Conservation (phyloP, 2,113 vertebrate species). For the Corythoichthys intestinalis region DNA sequence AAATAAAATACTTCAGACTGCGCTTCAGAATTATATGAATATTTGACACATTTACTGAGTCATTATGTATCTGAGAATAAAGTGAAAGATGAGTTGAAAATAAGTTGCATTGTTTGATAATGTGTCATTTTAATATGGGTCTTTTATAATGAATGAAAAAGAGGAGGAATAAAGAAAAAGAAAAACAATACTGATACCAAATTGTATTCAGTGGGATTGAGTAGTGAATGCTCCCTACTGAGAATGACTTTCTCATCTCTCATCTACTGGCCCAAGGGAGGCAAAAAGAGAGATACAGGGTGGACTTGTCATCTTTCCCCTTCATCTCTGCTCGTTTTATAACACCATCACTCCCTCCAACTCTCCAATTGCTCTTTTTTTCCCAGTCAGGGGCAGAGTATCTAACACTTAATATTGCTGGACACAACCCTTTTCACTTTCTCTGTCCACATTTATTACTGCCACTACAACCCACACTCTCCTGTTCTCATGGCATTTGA, state of each 20-base stretch:
- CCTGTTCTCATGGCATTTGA: slow-evolving; percentile 40
- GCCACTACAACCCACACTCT: slow-evolving; percentile 38
- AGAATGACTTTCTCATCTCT: slow-evolving; percentile 49
- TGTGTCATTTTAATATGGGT: neutral
- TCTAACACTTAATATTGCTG: slow-evolving; percentile 40
- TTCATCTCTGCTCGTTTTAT: slow-evolving; percentile 50
- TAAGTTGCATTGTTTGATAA: neutral
- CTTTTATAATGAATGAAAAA: neutral
- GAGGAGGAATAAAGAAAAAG: neutral
- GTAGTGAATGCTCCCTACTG: slow-evolving; percentile 11
- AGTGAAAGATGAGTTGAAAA: neutral
- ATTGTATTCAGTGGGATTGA: slow-evolving; percentile 24
- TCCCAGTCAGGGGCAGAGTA: slow-evolving; percentile 17
- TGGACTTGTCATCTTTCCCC: slow-evolving; percentile 55
- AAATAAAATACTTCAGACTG: too few relatives aligned
- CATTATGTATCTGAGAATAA: neutral
- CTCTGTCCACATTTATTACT: slow-evolving; percentile 19
- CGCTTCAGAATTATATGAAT: neutral
- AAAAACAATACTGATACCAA: slow-evolving; percentile 1
- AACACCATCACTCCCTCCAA: slow-evolving; percentile 26
- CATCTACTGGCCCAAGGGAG: slow-evolving; percentile 34
- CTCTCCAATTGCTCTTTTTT: slow-evolving; percentile 19
- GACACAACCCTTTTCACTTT: slow-evolving; percentile 18
- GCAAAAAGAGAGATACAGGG: slow-evolving; percentile 1
- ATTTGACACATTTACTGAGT: neutral